Evolutionary conservation across 2,888 invertebrate genomes (phyloP).

Genomic region (Troglohyphantes excavatus): DNA sequence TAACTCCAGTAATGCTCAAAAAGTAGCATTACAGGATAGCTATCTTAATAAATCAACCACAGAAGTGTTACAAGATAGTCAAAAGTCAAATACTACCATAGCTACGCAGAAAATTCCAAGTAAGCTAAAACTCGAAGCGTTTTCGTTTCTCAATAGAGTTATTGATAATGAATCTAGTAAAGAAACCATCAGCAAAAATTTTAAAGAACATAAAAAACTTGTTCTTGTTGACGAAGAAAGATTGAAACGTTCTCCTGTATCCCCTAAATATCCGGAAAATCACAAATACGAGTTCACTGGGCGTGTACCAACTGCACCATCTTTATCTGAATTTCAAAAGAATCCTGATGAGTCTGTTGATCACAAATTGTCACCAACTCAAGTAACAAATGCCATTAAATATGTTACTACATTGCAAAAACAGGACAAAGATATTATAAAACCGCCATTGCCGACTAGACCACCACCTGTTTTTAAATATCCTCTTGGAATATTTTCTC

Average conservation of each 20-base stretch:
- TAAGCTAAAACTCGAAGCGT: conserved; percentile 49
- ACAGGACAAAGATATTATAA: background rate
- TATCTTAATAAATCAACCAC: background rate
- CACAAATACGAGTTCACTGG: background rate
- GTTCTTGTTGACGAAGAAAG: conserved; percentile 12
- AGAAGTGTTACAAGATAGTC: background rate
- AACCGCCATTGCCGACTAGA: conserved; percentile 39
- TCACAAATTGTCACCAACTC: background rate
- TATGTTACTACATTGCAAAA: background rate
- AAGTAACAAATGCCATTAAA: background rate
- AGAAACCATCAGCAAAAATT: background rate
- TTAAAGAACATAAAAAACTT: conserved; percentile 5
- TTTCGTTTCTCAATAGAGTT: conserved; percentile 27
- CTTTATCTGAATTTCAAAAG: background rate
- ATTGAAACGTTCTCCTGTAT: background rate
- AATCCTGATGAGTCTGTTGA: background rate
- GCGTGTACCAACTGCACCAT: background rate
- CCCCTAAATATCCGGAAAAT: background rate
- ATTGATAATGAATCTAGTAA: background rate
- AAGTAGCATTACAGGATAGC: background rate
- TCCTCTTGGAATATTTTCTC: conserved; percentile 19
- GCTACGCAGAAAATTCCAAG: conserved; percentile 15
- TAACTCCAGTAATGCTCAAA: background rate
- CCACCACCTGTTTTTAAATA: conserved; percentile 43
- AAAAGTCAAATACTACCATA: background rate